phyloP scores from a whole-genome alignment of 2,797 vertebrate genomes.

The Sebastes nivosus region DNA sequence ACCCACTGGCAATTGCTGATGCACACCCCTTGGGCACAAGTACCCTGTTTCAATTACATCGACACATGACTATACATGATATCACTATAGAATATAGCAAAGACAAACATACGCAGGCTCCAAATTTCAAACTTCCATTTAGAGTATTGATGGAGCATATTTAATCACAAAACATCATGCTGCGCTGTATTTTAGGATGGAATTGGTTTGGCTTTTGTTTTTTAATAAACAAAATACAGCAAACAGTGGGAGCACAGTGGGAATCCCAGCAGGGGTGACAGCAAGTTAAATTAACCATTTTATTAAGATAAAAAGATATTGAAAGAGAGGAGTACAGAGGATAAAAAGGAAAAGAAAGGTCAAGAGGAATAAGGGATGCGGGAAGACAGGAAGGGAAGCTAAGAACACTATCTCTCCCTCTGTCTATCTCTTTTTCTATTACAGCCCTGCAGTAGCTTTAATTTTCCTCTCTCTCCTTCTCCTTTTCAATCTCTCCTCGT shows the following conservation, averaged over 20 bases:
- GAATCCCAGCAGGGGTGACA: background rate
- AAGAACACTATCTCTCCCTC: background rate
- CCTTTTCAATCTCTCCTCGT: slow-evolving; percentile 32
- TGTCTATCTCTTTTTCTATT: background rate
- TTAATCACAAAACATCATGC: background rate
- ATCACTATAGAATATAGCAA: background rate
- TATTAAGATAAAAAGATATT: background rate
- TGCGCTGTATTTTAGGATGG: background rate
- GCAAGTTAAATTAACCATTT: background rate
- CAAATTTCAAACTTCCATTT: background rate
- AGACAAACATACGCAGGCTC: background rate
- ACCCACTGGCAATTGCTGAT: background rate
- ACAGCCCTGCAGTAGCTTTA: background rate
- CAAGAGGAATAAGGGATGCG: background rate
- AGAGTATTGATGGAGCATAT: background rate
- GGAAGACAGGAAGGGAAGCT: background rate
- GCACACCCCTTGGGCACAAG: background rate
- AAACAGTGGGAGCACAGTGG: background rate
- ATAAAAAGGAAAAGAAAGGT: background rate
- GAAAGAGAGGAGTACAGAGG: background rate
- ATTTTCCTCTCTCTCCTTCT: slow-evolving; percentile 20
- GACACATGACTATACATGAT: background rate
- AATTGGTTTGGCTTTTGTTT: background rate
- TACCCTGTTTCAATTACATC: background rate
- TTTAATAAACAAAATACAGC: slow-evolving; percentile 26